A percentile compares a stretch with the other conserved stretches of the same genome.
Evolutionary conservation across 2,888 invertebrate genomes (phyloP).

Genomic region (Rhorus exstirpatorius): DNA sequence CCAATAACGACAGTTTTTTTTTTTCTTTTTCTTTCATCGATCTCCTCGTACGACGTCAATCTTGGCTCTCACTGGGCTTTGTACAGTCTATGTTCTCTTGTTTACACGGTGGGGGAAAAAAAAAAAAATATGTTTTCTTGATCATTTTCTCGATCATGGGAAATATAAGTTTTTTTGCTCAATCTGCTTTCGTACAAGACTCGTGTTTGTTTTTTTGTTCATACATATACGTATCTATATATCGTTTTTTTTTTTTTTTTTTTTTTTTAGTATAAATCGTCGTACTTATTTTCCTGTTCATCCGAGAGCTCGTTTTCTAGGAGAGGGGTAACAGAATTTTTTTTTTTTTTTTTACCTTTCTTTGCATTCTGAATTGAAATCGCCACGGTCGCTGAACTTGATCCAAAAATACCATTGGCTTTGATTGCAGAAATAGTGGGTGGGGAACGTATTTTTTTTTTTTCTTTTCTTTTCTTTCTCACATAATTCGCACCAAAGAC

Average conservation of each 20-base stretch:
- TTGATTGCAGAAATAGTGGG: not conserved
- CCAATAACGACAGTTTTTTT: too few relatives aligned
- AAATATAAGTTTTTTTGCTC: slow-evolving; percentile 58
- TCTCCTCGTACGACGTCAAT: slow-evolving; percentile 76
- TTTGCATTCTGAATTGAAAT: slow-evolving; percentile 35
- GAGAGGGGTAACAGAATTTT: slow-evolving; percentile 42
- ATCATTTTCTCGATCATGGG: slow-evolving; percentile 60
- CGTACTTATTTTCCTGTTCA: slow-evolving; percentile 12
- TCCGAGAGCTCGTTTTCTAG: slow-evolving; percentile 38
- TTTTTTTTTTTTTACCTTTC: slow-evolving; percentile 7
- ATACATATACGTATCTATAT: slow-evolving; percentile 17
- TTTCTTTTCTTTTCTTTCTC: not conserved
- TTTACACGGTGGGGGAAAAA: slow-evolving; percentile 71
- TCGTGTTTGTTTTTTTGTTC: slow-evolving; percentile 26
- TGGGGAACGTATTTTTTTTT: not conserved
- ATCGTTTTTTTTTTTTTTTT: slow-evolving; percentile 14
- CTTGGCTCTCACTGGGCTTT: slow-evolving; percentile 82
- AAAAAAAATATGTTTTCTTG: slow-evolving; percentile 56
- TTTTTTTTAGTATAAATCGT: not conserved
- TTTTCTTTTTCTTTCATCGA: slow-evolving; percentile 52
- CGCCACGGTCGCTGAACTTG: not conserved
- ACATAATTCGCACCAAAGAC: too few relatives aligned
- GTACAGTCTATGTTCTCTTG: slow-evolving; percentile 85
- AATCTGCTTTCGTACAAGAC: slow-evolving; percentile 27
- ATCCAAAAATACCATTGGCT: slow-evolving; percentile 6